Percentiles rank a stretch among this genome's conserved stretches.
Evolutionary conservation across 2,113 vertebrate species (phyloP).

Genomic region (mouse (Mus musculus)): DNA sequence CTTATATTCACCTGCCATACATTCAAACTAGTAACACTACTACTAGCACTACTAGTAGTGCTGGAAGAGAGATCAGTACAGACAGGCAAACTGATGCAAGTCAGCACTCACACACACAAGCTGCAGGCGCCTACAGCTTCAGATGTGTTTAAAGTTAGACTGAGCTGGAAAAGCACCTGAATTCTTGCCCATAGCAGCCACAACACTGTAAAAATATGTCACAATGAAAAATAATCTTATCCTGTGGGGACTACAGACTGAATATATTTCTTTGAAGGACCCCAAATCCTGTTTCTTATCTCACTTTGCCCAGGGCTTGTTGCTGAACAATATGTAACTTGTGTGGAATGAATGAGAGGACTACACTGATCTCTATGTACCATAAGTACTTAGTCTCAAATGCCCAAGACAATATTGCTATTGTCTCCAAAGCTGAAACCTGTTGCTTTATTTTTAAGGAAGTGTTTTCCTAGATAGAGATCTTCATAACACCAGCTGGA

Average conservation of each 20-base stretch:
- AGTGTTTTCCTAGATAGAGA: constrained; percentile 89
- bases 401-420: constrained; percentile 88
- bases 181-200: constrained; percentile 24
- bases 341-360: constrained; percentile 87
- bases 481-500: constrained; percentile 82
- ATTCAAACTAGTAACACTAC: neutral
- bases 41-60: no score
- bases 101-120: rapidly evolving
- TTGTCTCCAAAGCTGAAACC: constrained; percentile 86
- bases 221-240: constrained; percentile 20
- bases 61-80: neutral
- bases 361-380: constrained; percentile 86
- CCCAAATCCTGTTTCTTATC: neutral
- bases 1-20: neutral
- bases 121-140: no score
- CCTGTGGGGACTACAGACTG: neutral
- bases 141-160: neutral
- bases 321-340: constrained; percentile 91
- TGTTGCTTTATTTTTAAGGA: constrained; percentile 87
- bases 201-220: constrained; percentile 42
- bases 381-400: constrained; percentile 81
- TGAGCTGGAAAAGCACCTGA: constrained; percentile 4
- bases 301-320: constrained; percentile 82
- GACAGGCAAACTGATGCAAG: rapidly evolving
- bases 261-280: constrained; percentile 29